These are phyloP conservation scores for Origma solitaria DNA, from an alignment of 2,113 vertebrate genomes.

Conservation along the genomic window DNA sequence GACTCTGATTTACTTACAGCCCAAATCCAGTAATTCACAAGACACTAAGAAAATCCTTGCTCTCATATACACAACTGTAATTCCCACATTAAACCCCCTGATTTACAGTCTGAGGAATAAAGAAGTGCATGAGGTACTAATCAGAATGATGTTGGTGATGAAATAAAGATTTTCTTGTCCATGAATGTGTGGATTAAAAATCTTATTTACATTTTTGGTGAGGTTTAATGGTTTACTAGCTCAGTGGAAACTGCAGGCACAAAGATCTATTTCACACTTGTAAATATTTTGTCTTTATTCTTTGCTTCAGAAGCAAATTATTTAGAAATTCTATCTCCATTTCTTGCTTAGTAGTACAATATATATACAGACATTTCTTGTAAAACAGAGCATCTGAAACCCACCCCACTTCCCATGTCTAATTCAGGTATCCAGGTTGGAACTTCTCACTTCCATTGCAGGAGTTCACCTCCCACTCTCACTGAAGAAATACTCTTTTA, in stretches of 20 bases:
- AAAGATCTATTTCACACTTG: not conserved
- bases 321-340: not conserved
- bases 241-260: not conserved
- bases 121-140: slow-evolving; percentile 31
- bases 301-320: not conserved
- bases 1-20: not conserved
- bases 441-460: not conserved
- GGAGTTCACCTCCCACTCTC: not conserved
- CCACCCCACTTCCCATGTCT: too few species aligned
- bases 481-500: not conserved
- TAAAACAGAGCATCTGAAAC: not conserved
- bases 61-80: slow-evolving; percentile 36
- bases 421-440: not conserved
- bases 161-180: not conserved
- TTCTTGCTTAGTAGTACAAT: not conserved
- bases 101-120: slow-evolving; percentile 9
- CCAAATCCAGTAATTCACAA: not conserved
- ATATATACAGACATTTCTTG: not conserved
- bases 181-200: not conserved
- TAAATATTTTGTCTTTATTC: not conserved
- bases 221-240: not conserved
- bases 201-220: not conserved
- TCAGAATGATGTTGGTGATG: not conserved
- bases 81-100: not conserved
- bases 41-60: not conserved